Evolutionary conservation across 2,113 vertebrate genomes (phyloP), one percentile per base, ranked within the genome.

Genomic region (Rutilus rutilus): DNA sequence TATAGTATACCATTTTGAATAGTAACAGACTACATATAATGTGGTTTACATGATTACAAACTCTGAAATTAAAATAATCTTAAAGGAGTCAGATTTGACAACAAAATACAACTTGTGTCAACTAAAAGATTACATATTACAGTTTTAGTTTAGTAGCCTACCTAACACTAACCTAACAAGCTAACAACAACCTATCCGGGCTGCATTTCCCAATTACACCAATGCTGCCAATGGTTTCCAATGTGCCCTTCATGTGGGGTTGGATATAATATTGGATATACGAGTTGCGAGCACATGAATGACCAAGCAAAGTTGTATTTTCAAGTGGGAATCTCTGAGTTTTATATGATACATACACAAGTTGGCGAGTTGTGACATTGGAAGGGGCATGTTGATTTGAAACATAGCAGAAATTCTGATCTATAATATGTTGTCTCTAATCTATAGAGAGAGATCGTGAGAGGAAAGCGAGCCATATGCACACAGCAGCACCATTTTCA

Each of bases 401-500:
- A 69, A 10, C 65, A 21, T 21, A 9, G 17, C 1, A 2, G 39
- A 45, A 47, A 23, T 12, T 45, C 39, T n/a, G 5, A 45, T 45
- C 71, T 74, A n/a, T 25, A 42, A 1, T 74, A n/a, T 25, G n/a
- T 14, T 74, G 10, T 21, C 69, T 73, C 5, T n/a, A 73, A 42
- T 73, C 6, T 42, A 23, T 71, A 42, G 21, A 42, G 10, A 42
- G 69, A 45, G 21, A 69, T 69, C 17, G 17, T 21, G 17, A 10
- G 65, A 21, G 8, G 67, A 33, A 36, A 50, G 4, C 2, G 1
- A 45, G 17, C 14, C 36, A 45, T 64, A 27, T 62, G 14, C 7
- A 80, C 36, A 80, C 59, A 80, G 67, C 64, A 25, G 33, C 19
- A 71, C 19, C 67, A 52, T 67, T 67, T 65, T 5, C 54, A 36